Evolutionary conservation across 2,888 invertebrate genomes (phyloP).

Genomic region (Acronicta leporina): DNA sequence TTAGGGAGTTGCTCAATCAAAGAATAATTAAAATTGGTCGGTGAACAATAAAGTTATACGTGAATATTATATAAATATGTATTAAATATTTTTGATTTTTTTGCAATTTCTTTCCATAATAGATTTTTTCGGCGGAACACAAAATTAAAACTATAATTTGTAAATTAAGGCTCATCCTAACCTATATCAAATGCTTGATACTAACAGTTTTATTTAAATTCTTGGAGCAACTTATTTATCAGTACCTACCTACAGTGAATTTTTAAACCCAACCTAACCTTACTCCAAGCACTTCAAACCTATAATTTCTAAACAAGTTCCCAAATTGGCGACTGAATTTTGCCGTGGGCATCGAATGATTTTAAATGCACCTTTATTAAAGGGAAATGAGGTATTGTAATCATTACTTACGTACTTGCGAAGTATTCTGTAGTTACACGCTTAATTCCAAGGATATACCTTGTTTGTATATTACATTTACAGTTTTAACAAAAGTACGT

Average conservation of each 20-base stretch:
- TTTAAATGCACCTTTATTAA: conserved; percentile 83
- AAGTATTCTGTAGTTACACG: conserved; percentile 50
- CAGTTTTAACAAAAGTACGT: neutral
- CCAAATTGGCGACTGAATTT: conserved; percentile 85
- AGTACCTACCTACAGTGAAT: conserved; percentile 40
- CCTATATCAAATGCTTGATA: conserved; percentile 7
- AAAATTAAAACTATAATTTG: neutral
- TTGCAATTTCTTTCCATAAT: too few relatives aligned
- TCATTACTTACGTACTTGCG: conserved; percentile 69
- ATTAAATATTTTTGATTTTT: too few relatives aligned
- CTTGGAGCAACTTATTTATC: conserved; percentile 42
- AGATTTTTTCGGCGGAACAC: neutral
- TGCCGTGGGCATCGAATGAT: conserved; percentile 77
- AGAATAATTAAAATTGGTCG: too few relatives aligned
- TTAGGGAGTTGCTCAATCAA: too few relatives aligned
- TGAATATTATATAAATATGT: too few relatives aligned
- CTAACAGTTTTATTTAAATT: conserved; percentile 41
- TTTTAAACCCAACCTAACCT: conserved; percentile 70
- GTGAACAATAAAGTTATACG: too few relatives aligned
- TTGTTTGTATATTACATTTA: conserved; percentile 37
- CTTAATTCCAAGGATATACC: conserved; percentile 28
- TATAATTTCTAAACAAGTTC: conserved; percentile 89
- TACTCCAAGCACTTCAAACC: conserved; percentile 76
- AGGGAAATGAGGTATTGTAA: conserved; percentile 86
- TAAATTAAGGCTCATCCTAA: too few relatives aligned